Percentiles rank a stretch among this genome's conserved stretches.
Evolutionary conservation across 2,888 invertebrate species (phyloP).

Genomic region (Ichneumoninae sp.): DNA sequence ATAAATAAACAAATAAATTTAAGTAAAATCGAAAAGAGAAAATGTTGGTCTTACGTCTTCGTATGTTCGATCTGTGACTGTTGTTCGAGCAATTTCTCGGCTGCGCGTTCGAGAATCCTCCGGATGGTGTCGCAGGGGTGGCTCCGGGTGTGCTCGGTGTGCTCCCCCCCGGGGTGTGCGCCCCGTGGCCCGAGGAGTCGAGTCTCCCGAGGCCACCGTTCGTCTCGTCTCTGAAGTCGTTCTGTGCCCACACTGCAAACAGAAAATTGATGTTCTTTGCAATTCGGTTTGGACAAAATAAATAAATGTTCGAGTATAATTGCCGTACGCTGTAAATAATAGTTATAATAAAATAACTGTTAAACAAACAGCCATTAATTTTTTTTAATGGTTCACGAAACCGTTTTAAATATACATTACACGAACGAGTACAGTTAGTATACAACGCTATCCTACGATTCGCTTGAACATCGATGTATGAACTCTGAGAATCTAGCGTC

Average conservation of each 20-base stretch:
- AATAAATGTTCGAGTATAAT: neutral
- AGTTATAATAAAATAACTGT: neutral
- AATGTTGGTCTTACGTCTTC: slow-evolving; percentile 86
- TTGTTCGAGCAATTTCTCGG: slow-evolving; percentile 84
- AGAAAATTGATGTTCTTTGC: slow-evolving; percentile 40
- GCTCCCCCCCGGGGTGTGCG: slow-evolving; percentile 83
- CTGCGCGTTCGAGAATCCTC: slow-evolving; percentile 80
- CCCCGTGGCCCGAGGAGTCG: slow-evolving; percentile 84
- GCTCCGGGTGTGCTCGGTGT: slow-evolving; percentile 88
- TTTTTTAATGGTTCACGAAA: no score
- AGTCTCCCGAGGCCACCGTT: slow-evolving; percentile 88
- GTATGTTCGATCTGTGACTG: slow-evolving; percentile 79
- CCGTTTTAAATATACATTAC: no score
- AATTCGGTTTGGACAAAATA: slow-evolving; percentile 34
- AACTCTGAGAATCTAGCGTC: neutral
- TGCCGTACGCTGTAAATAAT: neutral
- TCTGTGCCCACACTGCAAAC: slow-evolving; percentile 95
- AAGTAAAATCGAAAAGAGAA: neutral
- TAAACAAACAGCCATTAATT: neutral
- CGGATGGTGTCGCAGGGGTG: slow-evolving; percentile 80
- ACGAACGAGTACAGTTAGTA: no score
- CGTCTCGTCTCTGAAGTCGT: slow-evolving; percentile 93
- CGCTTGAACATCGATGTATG: neutral
- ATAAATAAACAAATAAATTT: neutral
- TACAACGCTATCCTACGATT: no score